These are phyloP conservation scores for Umimayanthus kanabou DNA, from an alignment of 92 coral and sea anemone species.

Conservation along the genomic window DNA sequence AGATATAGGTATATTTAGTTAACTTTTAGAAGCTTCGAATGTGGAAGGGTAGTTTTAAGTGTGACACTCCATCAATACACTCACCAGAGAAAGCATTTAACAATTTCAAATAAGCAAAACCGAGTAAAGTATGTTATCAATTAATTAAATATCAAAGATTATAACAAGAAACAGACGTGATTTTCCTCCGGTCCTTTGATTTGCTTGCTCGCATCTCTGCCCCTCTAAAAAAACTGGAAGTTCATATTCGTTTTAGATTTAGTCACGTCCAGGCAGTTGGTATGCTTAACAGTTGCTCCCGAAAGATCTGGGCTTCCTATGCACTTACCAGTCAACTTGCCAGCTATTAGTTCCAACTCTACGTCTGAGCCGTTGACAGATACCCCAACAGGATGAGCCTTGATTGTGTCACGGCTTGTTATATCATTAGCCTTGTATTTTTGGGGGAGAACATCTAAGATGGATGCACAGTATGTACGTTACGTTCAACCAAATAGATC, in stretches of 20 bases:
- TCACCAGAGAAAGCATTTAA: too few species aligned
- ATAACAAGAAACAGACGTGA: too few species aligned
- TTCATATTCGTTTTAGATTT: too few species aligned
- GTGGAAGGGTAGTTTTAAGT: too few species aligned
- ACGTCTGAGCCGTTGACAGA: slow-evolving; percentile 28
- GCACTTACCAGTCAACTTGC: slow-evolving; percentile 15
- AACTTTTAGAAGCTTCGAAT: too few species aligned
- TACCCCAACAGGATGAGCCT: slow-evolving; percentile 11
- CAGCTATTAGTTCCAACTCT: neutral
- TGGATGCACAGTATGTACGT: neutral
- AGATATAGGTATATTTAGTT: too few species aligned
- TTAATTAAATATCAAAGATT: too few species aligned
- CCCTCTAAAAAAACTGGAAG: neutral
- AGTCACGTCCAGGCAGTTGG: neutral
- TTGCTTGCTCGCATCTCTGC: neutral
- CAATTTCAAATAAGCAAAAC: too few species aligned
- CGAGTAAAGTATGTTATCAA: too few species aligned
- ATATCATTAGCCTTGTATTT: neutral
- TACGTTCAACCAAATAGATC: neutral
- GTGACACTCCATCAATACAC: too few species aligned
- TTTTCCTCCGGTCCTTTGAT: too few species aligned
- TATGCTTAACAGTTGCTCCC: neutral
- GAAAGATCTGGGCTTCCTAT: neutral
- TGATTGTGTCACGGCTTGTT: slow-evolving; percentile 24
- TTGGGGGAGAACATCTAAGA: neutral